Evolutionary conservation across 2,113 vertebrate species (phyloP).

Genomic region (Cichladusa arquata): DNA sequence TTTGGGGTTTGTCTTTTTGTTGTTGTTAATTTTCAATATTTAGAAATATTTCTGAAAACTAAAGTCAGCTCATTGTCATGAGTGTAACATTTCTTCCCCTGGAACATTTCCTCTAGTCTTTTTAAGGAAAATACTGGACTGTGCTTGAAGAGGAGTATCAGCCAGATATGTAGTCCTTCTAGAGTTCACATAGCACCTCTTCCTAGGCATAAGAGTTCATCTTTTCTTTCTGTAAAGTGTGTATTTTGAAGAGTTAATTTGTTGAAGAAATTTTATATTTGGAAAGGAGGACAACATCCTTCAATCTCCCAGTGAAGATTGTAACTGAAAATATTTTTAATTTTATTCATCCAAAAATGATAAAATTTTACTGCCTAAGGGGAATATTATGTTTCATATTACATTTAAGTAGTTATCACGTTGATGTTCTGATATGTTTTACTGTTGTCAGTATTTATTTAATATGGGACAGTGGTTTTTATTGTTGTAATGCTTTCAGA

Average conservation of each 20-base stretch:
- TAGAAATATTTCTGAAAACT: background rate
- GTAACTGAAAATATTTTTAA: background rate
- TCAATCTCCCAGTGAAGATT: background rate
- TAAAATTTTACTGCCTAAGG: background rate
- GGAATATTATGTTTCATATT: background rate
- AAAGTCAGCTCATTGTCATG: background rate
- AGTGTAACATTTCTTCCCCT: background rate
- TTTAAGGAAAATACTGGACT: background rate
- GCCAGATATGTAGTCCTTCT: background rate
- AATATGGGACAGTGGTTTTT: background rate
- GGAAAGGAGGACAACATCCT: accelerated
- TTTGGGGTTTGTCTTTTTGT: background rate
- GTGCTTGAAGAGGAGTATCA: background rate
- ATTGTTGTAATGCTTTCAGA: background rate
- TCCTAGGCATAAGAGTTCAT: background rate
- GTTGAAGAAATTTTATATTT: background rate
- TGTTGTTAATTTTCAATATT: background rate
- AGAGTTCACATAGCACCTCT: background rate
- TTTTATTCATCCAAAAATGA: background rate
- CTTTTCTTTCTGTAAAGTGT: background rate
- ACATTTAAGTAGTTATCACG: background rate
- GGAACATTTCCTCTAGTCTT: background rate
- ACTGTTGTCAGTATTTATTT: background rate
- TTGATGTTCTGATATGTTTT: background rate
- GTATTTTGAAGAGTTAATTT: background rate